A percentile compares a stretch with the other conserved stretches of the same genome.
phyloP scores from a whole-genome alignment of 2,888 invertebrate species.

The Prenolepis imparis region DNA sequence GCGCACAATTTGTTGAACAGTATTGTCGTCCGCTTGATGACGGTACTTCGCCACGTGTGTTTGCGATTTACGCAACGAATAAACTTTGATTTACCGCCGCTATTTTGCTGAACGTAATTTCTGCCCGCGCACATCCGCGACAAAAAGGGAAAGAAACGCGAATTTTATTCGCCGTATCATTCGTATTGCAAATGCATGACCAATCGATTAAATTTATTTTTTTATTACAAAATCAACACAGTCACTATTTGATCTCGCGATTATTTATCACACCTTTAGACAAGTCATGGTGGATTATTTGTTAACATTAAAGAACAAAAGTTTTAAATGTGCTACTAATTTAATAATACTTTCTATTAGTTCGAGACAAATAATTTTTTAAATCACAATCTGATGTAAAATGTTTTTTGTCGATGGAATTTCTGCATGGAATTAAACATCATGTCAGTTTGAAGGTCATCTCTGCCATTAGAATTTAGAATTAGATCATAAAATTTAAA shows the following conservation, averaged over 20 bases:
- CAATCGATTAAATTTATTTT: conserved; percentile 6
- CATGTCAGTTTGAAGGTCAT: not conserved
- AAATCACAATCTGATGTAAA: too few relatives aligned
- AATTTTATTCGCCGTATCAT: not conserved
- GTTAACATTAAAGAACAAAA: too few relatives aligned
- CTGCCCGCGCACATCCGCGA: not conserved
- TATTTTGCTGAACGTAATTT: conserved; percentile 29
- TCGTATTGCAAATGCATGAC: not conserved
- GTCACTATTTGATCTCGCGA: conserved; percentile 5
- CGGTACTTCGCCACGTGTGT: conserved; percentile 33
- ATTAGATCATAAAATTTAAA: not conserved
- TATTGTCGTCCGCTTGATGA: conserved; percentile 47
- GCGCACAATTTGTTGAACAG: conserved; percentile 42
- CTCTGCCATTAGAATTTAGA: not conserved
- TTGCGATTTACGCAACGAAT: conserved; percentile 45
- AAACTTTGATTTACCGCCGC: conserved; percentile 49
- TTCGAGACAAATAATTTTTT: too few relatives aligned
- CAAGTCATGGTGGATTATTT: too few relatives aligned
- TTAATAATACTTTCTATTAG: too few relatives aligned
- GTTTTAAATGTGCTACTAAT: too few relatives aligned
- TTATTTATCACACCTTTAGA: not conserved
- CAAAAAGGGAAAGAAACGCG: not conserved
- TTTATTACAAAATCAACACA: conserved; percentile 11
- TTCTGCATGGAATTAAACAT: not conserved
- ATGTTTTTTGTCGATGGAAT: too few relatives aligned